A percentile compares a stretch with the other conserved stretches of the same genome.
These are phyloP conservation scores for Eulemur macaco DNA, from an alignment of 2,113 vertebrate genomes.

Conservation along the genomic window DNA sequence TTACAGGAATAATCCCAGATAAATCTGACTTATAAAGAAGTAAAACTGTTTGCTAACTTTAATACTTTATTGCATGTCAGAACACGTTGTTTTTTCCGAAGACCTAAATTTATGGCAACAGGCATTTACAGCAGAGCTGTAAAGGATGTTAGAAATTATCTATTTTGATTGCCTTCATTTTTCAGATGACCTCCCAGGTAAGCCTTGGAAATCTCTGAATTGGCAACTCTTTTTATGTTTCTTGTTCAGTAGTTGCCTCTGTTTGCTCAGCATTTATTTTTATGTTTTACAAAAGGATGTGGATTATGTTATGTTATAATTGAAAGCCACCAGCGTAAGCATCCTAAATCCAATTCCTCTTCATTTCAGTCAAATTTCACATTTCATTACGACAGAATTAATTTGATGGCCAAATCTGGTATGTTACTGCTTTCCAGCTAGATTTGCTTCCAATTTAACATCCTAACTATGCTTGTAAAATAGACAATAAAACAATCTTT, in stretches of 20 bases:
- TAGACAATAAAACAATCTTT: conserved; percentile 79
- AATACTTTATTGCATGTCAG: background rate
- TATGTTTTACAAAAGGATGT: conserved; percentile 72
- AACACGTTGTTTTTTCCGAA: background rate
- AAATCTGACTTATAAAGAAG: background rate
- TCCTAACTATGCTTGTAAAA: conserved; percentile 79
- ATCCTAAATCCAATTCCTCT: conserved; percentile 68
- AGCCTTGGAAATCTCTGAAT: background rate
- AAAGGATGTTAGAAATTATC: background rate
- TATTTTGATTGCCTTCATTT: background rate
- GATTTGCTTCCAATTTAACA: conserved; percentile 77
- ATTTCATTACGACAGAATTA: conserved; percentile 79
- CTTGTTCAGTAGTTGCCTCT: conserved; percentile 52
- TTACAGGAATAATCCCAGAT: background rate
- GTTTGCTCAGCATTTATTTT: conserved; percentile 77
- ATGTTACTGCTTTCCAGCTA: conserved; percentile 77
- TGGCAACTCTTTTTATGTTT: conserved; percentile 51
- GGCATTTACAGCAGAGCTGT: background rate
- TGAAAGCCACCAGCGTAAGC: conserved; percentile 68
- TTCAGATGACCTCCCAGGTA: conserved; percentile 51
- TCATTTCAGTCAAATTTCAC: conserved; percentile 81
- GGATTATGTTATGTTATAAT: conserved; percentile 70
- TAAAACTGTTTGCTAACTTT: background rate
- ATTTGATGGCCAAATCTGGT: conserved; percentile 78
- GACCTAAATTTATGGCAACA: background rate